A percentile compares a stretch with the other conserved stretches of the same genome.
These are phyloP conservation scores for Pandemis heparana DNA, from an alignment of 2,888 invertebrate genomes.

Conservation along the genomic window DNA sequence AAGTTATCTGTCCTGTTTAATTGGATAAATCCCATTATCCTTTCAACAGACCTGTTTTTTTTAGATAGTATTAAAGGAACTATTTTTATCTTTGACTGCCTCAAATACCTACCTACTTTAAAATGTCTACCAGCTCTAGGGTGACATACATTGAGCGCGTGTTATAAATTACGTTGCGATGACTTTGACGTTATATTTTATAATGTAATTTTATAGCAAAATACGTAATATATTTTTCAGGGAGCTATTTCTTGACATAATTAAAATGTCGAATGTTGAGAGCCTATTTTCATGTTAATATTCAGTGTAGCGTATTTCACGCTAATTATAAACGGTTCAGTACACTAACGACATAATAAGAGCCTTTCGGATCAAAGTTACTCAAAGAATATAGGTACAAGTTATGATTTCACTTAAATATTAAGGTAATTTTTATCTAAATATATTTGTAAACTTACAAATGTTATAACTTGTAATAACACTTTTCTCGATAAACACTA, in stretches of 20 bases:
- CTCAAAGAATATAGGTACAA: conserved; percentile 14
- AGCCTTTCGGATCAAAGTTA: conserved; percentile 51
- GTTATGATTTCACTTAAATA: conserved; percentile 17
- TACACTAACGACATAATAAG: conserved; percentile 58
- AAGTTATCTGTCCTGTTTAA: too few relatives aligned
- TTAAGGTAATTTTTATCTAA: conserved; percentile 12
- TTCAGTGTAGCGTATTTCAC: conserved; percentile 62
- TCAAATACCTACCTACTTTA: too few relatives aligned
- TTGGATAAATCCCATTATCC: too few relatives aligned
- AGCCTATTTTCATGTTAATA: conserved; percentile 58
- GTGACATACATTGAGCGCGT: not conserved
- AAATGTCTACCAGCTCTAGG: too few relatives aligned
- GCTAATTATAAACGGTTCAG: conserved; percentile 64
- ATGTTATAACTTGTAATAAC: too few relatives aligned
- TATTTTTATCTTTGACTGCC: too few relatives aligned
- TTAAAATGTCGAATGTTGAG: conserved; percentile 54
- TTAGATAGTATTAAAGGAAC: too few relatives aligned
- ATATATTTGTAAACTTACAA: not conserved
- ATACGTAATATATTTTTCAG: conserved; percentile 31
- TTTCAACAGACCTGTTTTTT: too few relatives aligned
- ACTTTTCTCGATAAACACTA: not conserved
- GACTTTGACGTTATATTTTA: conserved; percentile 14
- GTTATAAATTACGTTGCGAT: conserved; percentile 9
- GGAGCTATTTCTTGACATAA: conserved; percentile 47
- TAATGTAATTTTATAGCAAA: conserved; percentile 10